Evolutionary conservation across 2,113 vertebrate species (phyloP).

Genomic region (Dipodomys merriami): DNA sequence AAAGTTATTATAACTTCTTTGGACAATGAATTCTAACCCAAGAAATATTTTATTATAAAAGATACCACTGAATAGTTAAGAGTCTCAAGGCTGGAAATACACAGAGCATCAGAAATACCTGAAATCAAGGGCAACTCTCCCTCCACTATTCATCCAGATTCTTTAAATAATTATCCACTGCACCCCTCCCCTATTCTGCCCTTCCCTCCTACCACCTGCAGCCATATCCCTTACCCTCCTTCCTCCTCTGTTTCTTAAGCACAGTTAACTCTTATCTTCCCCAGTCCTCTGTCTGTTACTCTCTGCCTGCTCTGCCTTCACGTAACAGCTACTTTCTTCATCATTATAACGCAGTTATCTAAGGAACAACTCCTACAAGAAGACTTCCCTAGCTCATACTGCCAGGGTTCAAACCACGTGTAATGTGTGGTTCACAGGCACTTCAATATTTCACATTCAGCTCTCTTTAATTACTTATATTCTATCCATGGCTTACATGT

Average conservation of each 20-base stretch:
- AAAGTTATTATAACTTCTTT: background rate
- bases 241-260: background rate
- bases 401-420: fast-evolving
- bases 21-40: background rate
- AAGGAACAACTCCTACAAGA: background rate
- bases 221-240: background rate
- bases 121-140: background rate
- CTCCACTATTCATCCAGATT: background rate
- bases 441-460: background rate
- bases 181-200: too few species aligned
- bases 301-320: background rate
- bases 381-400: too few species aligned
- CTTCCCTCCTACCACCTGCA: background rate
- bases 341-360: background rate
- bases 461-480: background rate
- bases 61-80: background rate
- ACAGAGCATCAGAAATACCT: background rate
- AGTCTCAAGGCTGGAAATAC: background rate
- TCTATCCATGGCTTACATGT: background rate
- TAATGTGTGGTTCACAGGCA: background rate
- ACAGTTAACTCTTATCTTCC: background rate
- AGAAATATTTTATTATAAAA: background rate
- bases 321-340: background rate
- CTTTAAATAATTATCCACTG: background rate
- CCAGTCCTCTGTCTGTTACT: too few species aligned